A percentile compares a stretch with the other conserved stretches of the same genome.
Evolutionary conservation across 2,113 vertebrate species (phyloP).

Genomic region (Zosterops borbonicus): DNA sequence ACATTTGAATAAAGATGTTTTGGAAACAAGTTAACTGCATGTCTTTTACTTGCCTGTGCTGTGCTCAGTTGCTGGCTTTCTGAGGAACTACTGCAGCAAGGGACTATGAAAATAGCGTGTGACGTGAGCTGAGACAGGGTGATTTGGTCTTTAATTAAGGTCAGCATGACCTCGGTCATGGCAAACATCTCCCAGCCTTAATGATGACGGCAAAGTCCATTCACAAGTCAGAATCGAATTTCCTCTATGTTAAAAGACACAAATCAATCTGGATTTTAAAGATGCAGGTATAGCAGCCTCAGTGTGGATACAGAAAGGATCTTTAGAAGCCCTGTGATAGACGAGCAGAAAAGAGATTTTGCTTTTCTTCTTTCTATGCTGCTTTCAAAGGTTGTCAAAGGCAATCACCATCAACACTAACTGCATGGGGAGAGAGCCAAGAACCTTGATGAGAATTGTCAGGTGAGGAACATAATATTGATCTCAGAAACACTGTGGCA

Average conservation of each 20-base stretch:
- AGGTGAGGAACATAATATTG: conserved; percentile 3
- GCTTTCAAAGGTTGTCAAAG: conserved; percentile 6
- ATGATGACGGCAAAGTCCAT: background rate
- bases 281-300: background rate
- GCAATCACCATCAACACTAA: conserved; percentile 1
- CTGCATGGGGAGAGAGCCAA: background rate
- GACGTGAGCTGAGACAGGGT: background rate
- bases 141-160: background rate
- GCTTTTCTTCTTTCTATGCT: background rate
- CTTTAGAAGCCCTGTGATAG: background rate
- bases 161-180: background rate
- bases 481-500: background rate
- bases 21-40: conserved; percentile 32
- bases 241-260: background rate
- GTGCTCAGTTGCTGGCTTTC: background rate
- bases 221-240: background rate
- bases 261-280: background rate
- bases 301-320: background rate
- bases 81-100: background rate
- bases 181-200: background rate
- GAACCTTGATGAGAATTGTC: background rate
- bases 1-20: conserved; percentile 44
- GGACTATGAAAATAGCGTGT: background rate
- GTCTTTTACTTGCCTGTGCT: background rate
- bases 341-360: background rate